Base-by-base conservation (phyloP, 2,113 vertebrate genomes). In the Otolemur garnettii region DNA sequence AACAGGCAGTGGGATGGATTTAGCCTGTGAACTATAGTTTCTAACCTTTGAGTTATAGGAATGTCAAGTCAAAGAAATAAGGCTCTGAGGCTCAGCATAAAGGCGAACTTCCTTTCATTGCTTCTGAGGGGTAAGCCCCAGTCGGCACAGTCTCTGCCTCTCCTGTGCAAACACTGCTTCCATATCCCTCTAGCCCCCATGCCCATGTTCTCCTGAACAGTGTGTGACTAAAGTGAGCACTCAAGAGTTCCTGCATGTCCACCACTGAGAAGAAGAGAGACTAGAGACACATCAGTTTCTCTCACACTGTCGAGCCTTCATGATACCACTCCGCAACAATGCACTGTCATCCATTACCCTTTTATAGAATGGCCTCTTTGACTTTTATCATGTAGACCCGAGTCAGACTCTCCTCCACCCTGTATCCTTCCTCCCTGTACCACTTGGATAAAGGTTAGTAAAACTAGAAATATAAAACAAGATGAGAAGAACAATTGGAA, bases 391-490 rank as follows among this genome's bases (percentile, higher is more conserved):
- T 7, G 24, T 5, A n/a, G 55, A 5, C 57, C 38, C 26, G 55
- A 53, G 38, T 74, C 66, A 93, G 17, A 24, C 0, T 57, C 3
- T 90, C n/a, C 55, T 7, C 15, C 11, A 38, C 60, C 21, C 75
- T n/a, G 5, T 12, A 66, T 15, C 13, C 15, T 33, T 77, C n/a
- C 57, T 42, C 21, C 12, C 14, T 77, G 26, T 50, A 50, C 78
- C 12, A 2, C 8, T 10, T 74, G n/a, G 30, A 64, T 68, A 22
- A 77, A 94, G 15, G 64, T 64, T 30, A 38, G 6, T 14, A 35
- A 88, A 30, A 21, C 42, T 22, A 74, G n/a, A 95, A 93, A 91
- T 69, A 77, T 26, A 62, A 91, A 92, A 81, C 2, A 59, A 78
- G 53, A n/a, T 33, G 38, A 60, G 45, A 77, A 95, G 22, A 71